Evolutionary conservation across 2,888 invertebrate species (phyloP), one percentile per base, ranked within the genome.

Genomic region (Ichneumoninae sp.): DNA sequence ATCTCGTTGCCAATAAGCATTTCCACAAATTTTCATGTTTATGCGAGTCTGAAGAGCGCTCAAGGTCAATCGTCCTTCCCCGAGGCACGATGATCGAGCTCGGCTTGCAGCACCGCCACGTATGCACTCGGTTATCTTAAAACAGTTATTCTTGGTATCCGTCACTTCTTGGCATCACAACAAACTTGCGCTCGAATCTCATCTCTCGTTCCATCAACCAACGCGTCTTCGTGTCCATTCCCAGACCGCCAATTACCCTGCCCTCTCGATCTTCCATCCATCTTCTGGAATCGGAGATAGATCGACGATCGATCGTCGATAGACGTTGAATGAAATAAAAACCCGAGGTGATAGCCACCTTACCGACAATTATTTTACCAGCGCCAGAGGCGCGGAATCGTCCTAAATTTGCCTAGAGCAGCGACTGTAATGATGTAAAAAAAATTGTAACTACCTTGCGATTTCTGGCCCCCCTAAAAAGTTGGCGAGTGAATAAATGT

Each of bases 61-160:
- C 75, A 75, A 81, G 75, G 62, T 40, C 74, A 36, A 7, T 81
- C 47, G 75, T 75, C 80, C 80, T 68, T 77, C 54, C 70, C 40
- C 62, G 13, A n/a, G 62, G 47, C 26, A 13, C 54, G 36, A 65
- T 26, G 66, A 77, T 26, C 69, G 62, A 70, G 7, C 16, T 77
- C 5, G 19, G 30, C 44, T 54, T 52, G 74, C 66, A 19, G 50
- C 50, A 62, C 6, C 13, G 36, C n/a, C 30, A 50, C 26, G 44
- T 47, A 57, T 57, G 52, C 65, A 57, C 40, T 57, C 57, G 36
- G 69, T 57, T 47, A 22, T 26, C 57, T 70, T 19, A 52, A 16
- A 52, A 71, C 44, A 77, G 65, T 76, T 82, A 82, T 82, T 82
- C 70, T 77, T 66, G 82, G 65, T 75, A 44, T 81, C 75, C 26